A percentile compares a stretch with the other conserved stretches of the same genome.
Conservation (phyloP, 2,888 invertebrate genomes). For the Drosophila greeni region DNA sequence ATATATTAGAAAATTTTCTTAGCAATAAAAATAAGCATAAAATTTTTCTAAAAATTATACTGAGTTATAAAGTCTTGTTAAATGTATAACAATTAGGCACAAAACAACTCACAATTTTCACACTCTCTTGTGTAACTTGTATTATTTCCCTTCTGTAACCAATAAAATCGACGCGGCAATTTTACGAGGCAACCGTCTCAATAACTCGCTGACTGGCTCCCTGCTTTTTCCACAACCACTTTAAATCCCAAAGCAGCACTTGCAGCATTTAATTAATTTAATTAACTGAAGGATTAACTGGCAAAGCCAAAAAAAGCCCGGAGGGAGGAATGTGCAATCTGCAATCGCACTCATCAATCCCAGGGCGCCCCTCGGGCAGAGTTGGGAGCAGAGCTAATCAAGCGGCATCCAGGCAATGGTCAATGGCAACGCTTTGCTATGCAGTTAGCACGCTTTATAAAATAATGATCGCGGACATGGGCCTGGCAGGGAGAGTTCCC, state of each 20-base stretch:
- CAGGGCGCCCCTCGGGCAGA: conserved; percentile 7
- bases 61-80: no score
- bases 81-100: not conserved
- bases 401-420: conserved; percentile 69
- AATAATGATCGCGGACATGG: conserved; percentile 61
- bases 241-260: conserved; percentile 62
- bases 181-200: conserved; percentile 15
- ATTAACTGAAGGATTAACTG: conserved; percentile 68
- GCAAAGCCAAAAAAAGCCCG: conserved; percentile 52
- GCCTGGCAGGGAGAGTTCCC: conserved; percentile 3
- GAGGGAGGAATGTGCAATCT: conserved; percentile 42
- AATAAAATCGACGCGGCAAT: not conserved
- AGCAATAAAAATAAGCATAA: no score
- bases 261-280: conserved; percentile 70
- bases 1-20: no score
- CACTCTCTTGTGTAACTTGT: not conserved
- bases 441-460: conserved; percentile 74
- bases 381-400: conserved; percentile 55
- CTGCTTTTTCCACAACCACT: conserved; percentile 27
- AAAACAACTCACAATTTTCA: not conserved
- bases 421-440: conserved; percentile 73
- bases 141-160: not conserved
- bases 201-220: conserved; percentile 18
- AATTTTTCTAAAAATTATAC: no score
- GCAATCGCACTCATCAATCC: conserved; percentile 24